These are phyloP conservation scores for Rhyacichthys aspro DNA, from an alignment of 2,797 vertebrate genomes.

Conservation along the genomic window DNA sequence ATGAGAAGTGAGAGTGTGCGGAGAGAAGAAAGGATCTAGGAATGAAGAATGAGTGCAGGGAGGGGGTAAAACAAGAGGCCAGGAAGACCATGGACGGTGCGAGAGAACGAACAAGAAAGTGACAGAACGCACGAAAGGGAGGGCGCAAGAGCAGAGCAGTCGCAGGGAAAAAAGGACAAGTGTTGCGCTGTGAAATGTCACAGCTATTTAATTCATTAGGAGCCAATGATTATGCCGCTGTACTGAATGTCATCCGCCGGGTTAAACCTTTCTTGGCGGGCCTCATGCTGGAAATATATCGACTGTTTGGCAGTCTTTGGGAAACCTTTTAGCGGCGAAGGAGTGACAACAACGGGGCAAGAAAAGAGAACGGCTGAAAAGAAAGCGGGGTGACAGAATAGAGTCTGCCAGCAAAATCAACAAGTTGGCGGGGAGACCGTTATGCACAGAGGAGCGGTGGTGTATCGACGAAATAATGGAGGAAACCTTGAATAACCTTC, in stretches of 20 bases:
- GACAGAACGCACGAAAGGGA: constrained; percentile 58
- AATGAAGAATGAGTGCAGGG: constrained; percentile 24
- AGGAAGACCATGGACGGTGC: constrained; percentile 34
- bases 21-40: constrained; percentile 18
- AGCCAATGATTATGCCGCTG: constrained; percentile 67
- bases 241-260: constrained; percentile 74
- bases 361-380: constrained; percentile 10
- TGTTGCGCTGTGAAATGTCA: constrained; percentile 74
- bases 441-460: constrained; percentile 34
- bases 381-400: constrained; percentile 23
- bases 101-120: constrained; percentile 34
- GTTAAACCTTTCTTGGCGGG: constrained; percentile 60
- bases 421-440: constrained; percentile 25
- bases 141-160: constrained; percentile 54
- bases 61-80: constrained; percentile 22
- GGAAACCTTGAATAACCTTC: constrained; percentile 57
- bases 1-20: constrained; percentile 54
- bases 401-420: constrained; percentile 36
- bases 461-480: constrained; percentile 47
- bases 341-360: constrained; percentile 25
- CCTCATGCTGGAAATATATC: constrained; percentile 59
- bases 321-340: constrained; percentile 54
- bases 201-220: constrained; percentile 77
- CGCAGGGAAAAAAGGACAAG: constrained; percentile 65
- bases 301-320: constrained; percentile 56